Percentiles rank a stretch among this genome's conserved stretches.
Evolutionary conservation across 2,113 vertebrate species (phyloP).

Genomic region (Cercopithecus mona): DNA sequence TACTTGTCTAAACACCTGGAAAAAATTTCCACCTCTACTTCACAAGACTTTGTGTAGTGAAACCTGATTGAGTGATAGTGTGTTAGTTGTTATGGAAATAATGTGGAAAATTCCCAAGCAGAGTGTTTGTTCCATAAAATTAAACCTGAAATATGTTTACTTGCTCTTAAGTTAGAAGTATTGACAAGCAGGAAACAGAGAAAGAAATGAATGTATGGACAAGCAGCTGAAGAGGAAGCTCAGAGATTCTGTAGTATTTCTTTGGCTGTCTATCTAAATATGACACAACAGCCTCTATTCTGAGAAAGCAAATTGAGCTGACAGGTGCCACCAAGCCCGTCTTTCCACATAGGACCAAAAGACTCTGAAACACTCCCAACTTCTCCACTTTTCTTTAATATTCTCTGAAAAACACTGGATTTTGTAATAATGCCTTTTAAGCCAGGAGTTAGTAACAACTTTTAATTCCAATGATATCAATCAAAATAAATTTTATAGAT

Average conservation of each 20-base stretch:
- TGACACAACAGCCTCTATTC: neutral
- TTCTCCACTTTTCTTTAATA: neutral
- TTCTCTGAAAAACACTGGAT: neutral
- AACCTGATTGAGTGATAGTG: neutral
- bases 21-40: neutral
- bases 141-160: neutral
- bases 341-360: neutral
- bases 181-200: neutral
- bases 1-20: neutral
- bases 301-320: neutral
- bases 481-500: neutral
- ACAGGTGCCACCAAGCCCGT: neutral
- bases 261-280: neutral
- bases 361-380: neutral
- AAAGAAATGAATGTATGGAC: neutral
- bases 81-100: neutral
- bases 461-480: neutral
- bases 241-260: neutral
- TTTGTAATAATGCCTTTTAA: neutral
- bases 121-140: neutral
- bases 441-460: neutral
- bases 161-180: neutral
- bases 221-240: neutral
- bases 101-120: neutral
- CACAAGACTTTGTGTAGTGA: neutral